Evolutionary conservation across 2,888 invertebrate species (phyloP).

Genomic region (Agonopterix alstromeriana): DNA sequence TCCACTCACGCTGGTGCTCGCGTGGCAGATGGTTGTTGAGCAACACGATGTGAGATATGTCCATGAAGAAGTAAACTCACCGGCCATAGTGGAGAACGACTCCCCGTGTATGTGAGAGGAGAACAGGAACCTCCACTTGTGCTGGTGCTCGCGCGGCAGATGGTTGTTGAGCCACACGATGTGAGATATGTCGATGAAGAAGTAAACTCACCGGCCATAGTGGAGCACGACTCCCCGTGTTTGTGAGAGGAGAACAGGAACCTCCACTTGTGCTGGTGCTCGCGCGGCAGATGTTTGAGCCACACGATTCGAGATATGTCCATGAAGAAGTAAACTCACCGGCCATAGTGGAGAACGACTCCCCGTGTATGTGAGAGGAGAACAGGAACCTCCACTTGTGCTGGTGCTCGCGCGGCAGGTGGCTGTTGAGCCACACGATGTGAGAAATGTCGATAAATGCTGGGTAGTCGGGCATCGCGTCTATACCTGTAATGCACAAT

Average conservation of each 20-base stretch:
- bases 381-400: constrained; percentile 92
- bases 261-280: constrained; percentile 88
- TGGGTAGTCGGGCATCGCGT: constrained; percentile 85
- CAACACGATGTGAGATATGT: constrained; percentile 87
- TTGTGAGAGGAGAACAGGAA: constrained; percentile 91
- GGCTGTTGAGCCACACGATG: constrained; percentile 87
- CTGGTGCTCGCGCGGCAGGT: constrained; percentile 85
- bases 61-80: constrained; percentile 79
- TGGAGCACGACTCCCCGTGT: constrained; percentile 94
- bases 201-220: constrained; percentile 76
- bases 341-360: constrained; percentile 90
- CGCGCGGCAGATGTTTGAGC: constrained; percentile 87
- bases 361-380: constrained; percentile 91
- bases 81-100: too few species aligned
- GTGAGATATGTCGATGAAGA: constrained; percentile 83
- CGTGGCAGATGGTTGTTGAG: constrained; percentile 87
- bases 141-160: constrained; percentile 83
- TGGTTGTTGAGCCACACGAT: constrained; percentile 88
- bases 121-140: too few species aligned
- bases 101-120: too few species aligned
- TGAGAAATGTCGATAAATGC: constrained; percentile 86
- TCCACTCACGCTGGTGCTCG: constrained; percentile 82
- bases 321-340: constrained; percentile 48
- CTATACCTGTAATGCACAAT: constrained; percentile 71
- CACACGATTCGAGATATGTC: constrained; percentile 88